Evolutionary conservation across 2,888 invertebrate genomes (phyloP).

Genomic region (Dromius quadrimaculatus): DNA sequence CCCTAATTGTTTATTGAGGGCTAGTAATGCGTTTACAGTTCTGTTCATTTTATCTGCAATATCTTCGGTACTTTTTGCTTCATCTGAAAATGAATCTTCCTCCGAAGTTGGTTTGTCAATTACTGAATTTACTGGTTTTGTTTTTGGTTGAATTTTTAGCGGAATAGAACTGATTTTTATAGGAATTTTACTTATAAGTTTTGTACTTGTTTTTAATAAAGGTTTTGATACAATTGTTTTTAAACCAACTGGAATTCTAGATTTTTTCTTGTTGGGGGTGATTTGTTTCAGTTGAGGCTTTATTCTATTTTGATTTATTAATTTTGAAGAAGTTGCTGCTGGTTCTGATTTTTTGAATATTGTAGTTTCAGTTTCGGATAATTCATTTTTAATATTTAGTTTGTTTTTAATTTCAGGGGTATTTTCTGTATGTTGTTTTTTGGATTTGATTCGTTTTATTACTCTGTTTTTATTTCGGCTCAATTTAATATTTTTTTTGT

Average conservation of each 20-base stretch:
- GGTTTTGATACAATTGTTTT: slow-evolving; percentile 60
- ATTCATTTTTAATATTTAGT: neutral
- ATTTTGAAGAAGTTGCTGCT: slow-evolving; percentile 2
- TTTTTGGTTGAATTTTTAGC: slow-evolving; percentile 42
- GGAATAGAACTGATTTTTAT: slow-evolving; percentile 55
- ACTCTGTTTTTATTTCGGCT: slow-evolving; percentile 41
- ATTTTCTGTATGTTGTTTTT: slow-evolving; percentile 9
- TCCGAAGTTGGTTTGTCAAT: slow-evolving; percentile 26
- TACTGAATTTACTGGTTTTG: slow-evolving; percentile 24
- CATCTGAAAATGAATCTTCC: neutral
- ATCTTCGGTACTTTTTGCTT: slow-evolving; percentile 54
- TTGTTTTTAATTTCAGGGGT: neutral
- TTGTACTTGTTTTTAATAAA: slow-evolving; percentile 58
- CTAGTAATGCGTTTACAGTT: slow-evolving; percentile 57
- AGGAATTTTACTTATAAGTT: slow-evolving; percentile 61
- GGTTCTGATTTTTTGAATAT: neutral
- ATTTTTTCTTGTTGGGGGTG: slow-evolving; percentile 54
- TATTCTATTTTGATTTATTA: slow-evolving; percentile 7
- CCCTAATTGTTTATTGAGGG: slow-evolving; percentile 50
- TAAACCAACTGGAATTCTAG: slow-evolving; percentile 63
- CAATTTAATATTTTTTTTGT: slow-evolving; percentile 39
- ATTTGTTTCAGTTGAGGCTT: slow-evolving; percentile 17
- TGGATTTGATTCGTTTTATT: slow-evolving; percentile 34
- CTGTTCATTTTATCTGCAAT: slow-evolving; percentile 57
- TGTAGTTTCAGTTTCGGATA: slow-evolving; percentile 2